Evolutionary conservation across 2,888 invertebrate genomes (phyloP).

Genomic region (Diadegma fenestrale): DNA sequence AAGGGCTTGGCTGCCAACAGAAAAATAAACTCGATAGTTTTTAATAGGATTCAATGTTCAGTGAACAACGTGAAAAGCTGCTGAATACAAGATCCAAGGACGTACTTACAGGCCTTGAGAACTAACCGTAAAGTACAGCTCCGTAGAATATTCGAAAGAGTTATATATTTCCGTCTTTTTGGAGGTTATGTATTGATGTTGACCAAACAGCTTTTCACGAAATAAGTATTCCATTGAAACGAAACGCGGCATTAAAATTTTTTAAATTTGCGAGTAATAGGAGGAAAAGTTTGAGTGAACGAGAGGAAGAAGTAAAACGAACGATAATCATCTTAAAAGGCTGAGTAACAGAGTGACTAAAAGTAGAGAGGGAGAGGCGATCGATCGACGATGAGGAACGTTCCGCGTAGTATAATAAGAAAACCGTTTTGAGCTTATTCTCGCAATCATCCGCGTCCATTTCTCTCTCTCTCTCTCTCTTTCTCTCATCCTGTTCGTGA

Average conservation of each 20-base stretch:
- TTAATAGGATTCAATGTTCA: conserved; percentile 3
- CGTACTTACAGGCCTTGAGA: conserved; percentile 30
- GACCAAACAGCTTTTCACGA: not conserved
- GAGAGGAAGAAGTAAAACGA: conserved; percentile 1
- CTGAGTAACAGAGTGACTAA: conserved; percentile 38
- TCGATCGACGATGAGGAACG: conserved; percentile 50
- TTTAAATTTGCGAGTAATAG: not conserved
- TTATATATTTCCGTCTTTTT: not conserved
- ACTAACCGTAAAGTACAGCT: not conserved
- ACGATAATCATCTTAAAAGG: not conserved
- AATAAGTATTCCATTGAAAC: conserved; percentile 1
- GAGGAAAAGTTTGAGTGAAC: not conserved
- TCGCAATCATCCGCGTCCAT: conserved; percentile 30
- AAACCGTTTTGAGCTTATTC: conserved; percentile 5
- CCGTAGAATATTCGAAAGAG: not conserved
- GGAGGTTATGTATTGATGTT: not conserved
- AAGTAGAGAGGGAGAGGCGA: conserved; percentile 56
- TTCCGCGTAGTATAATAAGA: conserved; percentile 50
- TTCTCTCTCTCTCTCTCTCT: not conserved
- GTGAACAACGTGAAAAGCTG: conserved; percentile 24
- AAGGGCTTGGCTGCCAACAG: conserved; percentile 19
- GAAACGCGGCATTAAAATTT: conserved; percentile 24
- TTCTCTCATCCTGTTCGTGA: conserved; percentile 8
- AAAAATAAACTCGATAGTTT: not conserved
- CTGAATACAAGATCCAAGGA: conserved; percentile 41